Evolutionary conservation across 2,113 vertebrate species (phyloP), one percentile per base, ranked within the genome.

Genomic region (Oncorhynchus clarkii): DNA sequence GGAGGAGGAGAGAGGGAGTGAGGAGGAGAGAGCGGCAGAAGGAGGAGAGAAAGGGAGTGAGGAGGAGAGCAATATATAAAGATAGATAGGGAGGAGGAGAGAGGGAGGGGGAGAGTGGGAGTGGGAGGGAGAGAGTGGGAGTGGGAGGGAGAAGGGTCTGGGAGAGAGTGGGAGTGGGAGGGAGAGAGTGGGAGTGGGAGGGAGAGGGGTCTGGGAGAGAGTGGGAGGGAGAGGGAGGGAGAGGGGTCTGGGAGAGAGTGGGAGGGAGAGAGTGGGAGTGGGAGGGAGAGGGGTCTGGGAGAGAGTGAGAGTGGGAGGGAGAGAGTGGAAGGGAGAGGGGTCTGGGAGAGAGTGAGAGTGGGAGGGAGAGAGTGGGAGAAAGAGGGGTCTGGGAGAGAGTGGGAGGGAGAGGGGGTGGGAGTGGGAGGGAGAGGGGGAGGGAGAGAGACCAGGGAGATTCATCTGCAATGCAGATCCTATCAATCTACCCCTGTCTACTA

Each of bases 381-480:
- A 29, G 29, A 4, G 29, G 4, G 29, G 29, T 27, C 27, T 27
- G 29, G 4, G 29, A 29, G 29, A 29, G 29, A 29, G 29, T 4
- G 4, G 3, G 27, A 27, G 27, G 27, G 27, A 27, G 27, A 27
- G 27, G 27, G 27, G 1, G 16, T 16, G 49, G 1, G 27, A 9
- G 16, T 16, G 49, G 1, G 39, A 45, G 39, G 11, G 39, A 45
- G 39, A 76, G 66, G 77, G 75, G 64, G 2, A 84, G 85, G 83
- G 80, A 82, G 85, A 82, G 85, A 76, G 79, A 80, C 71, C 54
- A 82, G 83, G 74, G 77, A 78, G 75, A 79, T 85, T 89, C 78
- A 88, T 90, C 82, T 91, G 88, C 87, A 89, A 83, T 86, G 86
- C 89, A 89, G 85, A 90, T 86, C 84, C 84, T 87, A 91, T 90